phyloP scores from a whole-genome alignment of 2,797 vertebrate species.

The Rallus crepitans region DNA sequence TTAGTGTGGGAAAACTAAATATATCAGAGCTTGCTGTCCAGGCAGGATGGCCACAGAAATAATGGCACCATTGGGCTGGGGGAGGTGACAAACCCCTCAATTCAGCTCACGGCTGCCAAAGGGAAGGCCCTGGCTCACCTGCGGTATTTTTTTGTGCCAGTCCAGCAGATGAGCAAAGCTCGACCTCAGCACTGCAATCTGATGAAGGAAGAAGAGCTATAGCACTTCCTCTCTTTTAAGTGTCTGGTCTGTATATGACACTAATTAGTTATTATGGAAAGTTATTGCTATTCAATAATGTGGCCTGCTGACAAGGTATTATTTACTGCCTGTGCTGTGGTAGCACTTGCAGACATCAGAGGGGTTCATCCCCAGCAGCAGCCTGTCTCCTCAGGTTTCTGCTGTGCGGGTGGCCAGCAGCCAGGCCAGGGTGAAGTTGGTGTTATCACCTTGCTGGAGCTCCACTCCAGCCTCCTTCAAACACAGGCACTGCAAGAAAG shows the following conservation, averaged over 20 bases:
- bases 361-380: background rate
- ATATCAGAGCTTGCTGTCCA: background rate
- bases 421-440: rapidly evolving
- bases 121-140: background rate
- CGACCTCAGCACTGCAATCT: rapidly evolving
- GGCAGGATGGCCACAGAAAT: background rate
- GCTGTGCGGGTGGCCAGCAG: background rate
- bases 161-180: background rate
- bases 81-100: background rate
- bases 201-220: background rate
- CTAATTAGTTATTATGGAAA: constrained; percentile 50
- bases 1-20: background rate
- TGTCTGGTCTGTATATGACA: constrained; percentile 20
- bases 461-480: background rate
- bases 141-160: background rate
- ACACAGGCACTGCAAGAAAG: background rate
- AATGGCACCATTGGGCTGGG: rapidly evolving
- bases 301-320: background rate
- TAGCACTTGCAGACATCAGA: background rate
- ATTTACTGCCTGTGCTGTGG: background rate
- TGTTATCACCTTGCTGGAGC: background rate
- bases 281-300: constrained; percentile 45
- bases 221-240: constrained; percentile 11
- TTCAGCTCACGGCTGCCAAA: background rate
- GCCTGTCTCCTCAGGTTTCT: background rate